These are phyloP conservation scores for Hippocampus kuda DNA, from an alignment of 2,797 vertebrate species.

Conservation along the genomic window DNA sequence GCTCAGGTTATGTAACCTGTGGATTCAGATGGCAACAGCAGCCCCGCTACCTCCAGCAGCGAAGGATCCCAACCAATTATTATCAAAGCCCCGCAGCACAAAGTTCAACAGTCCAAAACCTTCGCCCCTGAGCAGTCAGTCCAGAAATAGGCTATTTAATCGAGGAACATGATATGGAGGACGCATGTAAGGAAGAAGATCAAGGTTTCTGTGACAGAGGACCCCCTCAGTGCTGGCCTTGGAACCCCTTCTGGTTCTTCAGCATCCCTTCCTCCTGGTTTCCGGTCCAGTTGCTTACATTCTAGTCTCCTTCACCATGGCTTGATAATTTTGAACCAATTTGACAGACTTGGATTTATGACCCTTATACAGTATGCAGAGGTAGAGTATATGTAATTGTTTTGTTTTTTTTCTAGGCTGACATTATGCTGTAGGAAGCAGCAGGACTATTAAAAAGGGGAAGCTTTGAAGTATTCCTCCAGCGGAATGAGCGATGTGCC, in stretches of 20 bases:
- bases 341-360: not conserved
- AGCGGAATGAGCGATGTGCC: slow-evolving; percentile 56
- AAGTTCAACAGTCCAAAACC: too few species aligned
- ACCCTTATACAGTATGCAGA: too few species aligned
- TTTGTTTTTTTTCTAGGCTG: slow-evolving; percentile 1
- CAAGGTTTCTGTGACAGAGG: too few species aligned
- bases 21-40: not conserved
- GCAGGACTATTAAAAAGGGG: slow-evolving; percentile 50
- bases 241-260: not conserved
- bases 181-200: too few species aligned
- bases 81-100: not conserved
- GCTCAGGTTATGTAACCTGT: not conserved
- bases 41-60: not conserved
- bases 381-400: not conserved
- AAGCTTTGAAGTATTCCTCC: slow-evolving; percentile 69
- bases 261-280: not conserved
- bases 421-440: not conserved
- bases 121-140: not conserved
- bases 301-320: not conserved
- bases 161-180: too few species aligned
- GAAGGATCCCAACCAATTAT: not conserved
- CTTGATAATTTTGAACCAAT: not conserved
- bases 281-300: not conserved
- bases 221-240: too few species aligned
- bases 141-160: not conserved